These are phyloP conservation scores for Hafferia zeledoni DNA, from an alignment of 2,797 vertebrate genomes.

Conservation along the genomic window DNA sequence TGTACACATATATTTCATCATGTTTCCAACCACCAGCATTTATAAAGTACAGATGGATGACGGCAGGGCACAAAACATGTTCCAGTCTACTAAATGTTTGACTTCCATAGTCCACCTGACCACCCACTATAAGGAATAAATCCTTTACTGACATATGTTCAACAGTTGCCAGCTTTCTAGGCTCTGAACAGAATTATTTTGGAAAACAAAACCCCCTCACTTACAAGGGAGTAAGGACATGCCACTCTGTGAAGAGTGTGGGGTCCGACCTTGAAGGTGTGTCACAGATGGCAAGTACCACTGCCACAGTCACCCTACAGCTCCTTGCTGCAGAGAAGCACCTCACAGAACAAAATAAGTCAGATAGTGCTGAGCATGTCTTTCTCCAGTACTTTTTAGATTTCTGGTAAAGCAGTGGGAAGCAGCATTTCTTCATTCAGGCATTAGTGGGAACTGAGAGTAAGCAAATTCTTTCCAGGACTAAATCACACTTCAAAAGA, in stretches of 20 bases:
- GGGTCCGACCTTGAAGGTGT: not conserved
- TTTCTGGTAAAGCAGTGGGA: not conserved
- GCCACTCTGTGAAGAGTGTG: not conserved
- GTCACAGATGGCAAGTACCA: not conserved
- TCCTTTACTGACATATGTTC: conserved; percentile 22
- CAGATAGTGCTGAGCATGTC: not conserved
- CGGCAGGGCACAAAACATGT: not conserved
- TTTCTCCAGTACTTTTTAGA: not conserved
- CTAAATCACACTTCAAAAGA: not conserved
- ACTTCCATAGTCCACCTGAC: conserved; percentile 6
- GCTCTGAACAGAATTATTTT: conserved; percentile 1
- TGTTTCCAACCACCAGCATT: not conserved
- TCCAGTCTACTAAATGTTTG: conserved; percentile 19
- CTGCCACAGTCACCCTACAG: not conserved
- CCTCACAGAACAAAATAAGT: not conserved
- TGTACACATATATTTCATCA: not conserved
- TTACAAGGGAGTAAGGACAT: not conserved
- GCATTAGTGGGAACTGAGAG: not conserved
- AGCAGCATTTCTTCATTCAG: not conserved
- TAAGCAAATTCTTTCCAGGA: not conserved
- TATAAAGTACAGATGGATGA: not conserved
- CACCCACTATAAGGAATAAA: conserved; percentile 31
- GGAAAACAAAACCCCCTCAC: not conserved
- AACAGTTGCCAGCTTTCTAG: conserved; percentile 51
- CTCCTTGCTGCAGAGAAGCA: not conserved